Evolutionary conservation across 1,140 invertebrate species (phyloP).

Genomic region (Eurytemora carolleeae): DNA sequence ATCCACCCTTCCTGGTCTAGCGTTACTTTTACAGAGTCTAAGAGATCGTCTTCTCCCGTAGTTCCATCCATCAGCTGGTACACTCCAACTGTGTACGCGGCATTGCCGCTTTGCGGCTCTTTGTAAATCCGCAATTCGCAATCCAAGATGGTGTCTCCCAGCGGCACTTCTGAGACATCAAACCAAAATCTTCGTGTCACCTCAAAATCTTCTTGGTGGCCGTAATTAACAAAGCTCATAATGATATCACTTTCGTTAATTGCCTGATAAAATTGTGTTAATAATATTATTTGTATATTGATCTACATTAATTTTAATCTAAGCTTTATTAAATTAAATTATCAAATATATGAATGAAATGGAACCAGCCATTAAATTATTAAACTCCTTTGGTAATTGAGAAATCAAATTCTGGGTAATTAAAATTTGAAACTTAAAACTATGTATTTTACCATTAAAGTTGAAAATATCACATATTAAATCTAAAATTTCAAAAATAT

Average conservation of each 20-base stretch:
- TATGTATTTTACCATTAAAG: no score
- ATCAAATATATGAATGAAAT: no score
- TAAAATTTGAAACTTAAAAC: no score
- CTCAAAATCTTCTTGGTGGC: conserved; percentile 8
- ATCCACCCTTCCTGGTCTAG: conserved; percentile 3
- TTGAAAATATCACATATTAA: no score
- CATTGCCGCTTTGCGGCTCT: neutral
- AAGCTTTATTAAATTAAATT: no score
- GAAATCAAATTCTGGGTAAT: no score
- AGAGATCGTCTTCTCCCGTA: conserved; percentile 4
- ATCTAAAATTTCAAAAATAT: no score
- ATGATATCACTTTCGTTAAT: conserved; percentile 12
- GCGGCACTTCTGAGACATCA: neutral
- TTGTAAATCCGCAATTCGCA: conserved; percentile 6
- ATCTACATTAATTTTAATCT: no score
- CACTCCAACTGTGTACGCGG: neutral
- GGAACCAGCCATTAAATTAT: no score
- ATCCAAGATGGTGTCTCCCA: neutral
- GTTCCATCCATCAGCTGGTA: conserved; percentile 9
- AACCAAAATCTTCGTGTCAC: conserved; percentile 4
- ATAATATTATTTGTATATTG: no score
- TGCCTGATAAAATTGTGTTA: conserved; percentile 4
- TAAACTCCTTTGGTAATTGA: no score
- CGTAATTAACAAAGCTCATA: conserved; percentile 10
- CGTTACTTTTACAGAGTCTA: conserved; percentile 1